Conservation (phyloP, 2,797 vertebrate genomes). For the Trichosurus vulpecula region DNA sequence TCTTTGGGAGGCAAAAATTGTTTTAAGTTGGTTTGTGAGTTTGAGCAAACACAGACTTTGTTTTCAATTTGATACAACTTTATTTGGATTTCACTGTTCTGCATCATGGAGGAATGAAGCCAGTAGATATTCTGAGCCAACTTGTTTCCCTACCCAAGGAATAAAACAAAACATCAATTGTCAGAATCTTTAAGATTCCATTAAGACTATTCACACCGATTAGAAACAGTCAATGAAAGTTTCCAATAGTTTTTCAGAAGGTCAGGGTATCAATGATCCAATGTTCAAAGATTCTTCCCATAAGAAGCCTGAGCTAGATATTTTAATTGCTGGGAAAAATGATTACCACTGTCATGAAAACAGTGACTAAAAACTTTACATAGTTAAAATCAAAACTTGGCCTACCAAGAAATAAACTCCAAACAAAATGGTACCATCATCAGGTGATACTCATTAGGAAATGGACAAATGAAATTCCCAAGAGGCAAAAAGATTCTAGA, state of each 20-base stretch:
- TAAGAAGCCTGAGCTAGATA: neutral
- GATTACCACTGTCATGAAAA: constrained; percentile 5
- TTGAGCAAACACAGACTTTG: constrained; percentile 33
- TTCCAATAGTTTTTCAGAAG: constrained; percentile 46
- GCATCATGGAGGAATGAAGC: constrained; percentile 19
- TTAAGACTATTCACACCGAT: constrained; percentile 3
- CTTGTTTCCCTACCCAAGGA: neutral
- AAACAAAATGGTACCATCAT: constrained; percentile 38
- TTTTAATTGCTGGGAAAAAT: neutral
- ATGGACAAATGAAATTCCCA: neutral
- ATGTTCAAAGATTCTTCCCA: neutral
- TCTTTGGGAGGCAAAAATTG: constrained; percentile 38
- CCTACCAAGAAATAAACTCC: constrained; percentile 1
- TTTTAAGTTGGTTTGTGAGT: neutral
- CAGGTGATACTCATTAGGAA: neutral
- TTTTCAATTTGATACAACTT: constrained; percentile 51
- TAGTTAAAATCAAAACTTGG: neutral
- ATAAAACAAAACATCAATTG: neutral
- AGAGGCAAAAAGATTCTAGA: constrained; percentile 8
- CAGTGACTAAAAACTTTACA: constrained; percentile 1
- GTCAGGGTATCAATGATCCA: constrained; percentile 3
- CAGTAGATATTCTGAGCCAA: neutral
- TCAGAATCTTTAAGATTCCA: neutral
- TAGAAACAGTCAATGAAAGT: constrained; percentile 1
- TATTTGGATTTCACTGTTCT: constrained; percentile 47